A percentile compares a stretch with the other conserved stretches of the same genome.
phyloP scores from a whole-genome alignment of 2,888 invertebrate species.

The Drosophila vallismaia region DNA sequence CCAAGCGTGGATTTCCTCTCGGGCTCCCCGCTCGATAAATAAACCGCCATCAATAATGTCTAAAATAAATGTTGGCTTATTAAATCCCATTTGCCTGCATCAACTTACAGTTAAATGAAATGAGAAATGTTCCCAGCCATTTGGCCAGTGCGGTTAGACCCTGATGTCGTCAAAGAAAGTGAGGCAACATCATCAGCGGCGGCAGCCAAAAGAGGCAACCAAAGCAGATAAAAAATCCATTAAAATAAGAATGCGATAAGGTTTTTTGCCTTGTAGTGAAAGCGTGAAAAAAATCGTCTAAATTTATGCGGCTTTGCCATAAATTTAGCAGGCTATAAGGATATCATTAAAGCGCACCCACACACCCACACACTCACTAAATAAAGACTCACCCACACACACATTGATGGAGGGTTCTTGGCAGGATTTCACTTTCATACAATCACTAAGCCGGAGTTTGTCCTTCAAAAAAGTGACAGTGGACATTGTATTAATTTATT shows the following conservation, averaged over 20 bases:
- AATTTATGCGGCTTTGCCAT: slow-evolving; percentile 78
- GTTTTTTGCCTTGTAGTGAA: slow-evolving; percentile 61
- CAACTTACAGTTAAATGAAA: slow-evolving; percentile 67
- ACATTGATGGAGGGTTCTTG: slow-evolving; percentile 47
- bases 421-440: slow-evolving; percentile 72
- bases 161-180: slow-evolving; percentile 49
- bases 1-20: background rate
- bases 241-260: slow-evolving; percentile 79
- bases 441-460: slow-evolving; percentile 53
- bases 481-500: slow-evolving; percentile 47
- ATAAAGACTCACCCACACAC: slow-evolving; percentile 30
- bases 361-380: slow-evolving; percentile 41
- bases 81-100: slow-evolving; percentile 75
- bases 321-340: slow-evolving; percentile 79
- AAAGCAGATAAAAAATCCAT: slow-evolving; percentile 79
- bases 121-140: slow-evolving; percentile 66
- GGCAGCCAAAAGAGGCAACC: slow-evolving; percentile 38
- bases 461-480: slow-evolving; percentile 53
- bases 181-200: slow-evolving; percentile 63
- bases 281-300: slow-evolving; percentile 69
- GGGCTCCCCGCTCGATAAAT: slow-evolving; percentile 56
- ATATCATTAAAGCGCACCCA: slow-evolving; percentile 77
- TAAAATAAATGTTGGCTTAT: slow-evolving; percentile 79
- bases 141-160: slow-evolving; percentile 53
- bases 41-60: slow-evolving; percentile 77